Evolutionary conservation across 1,140 invertebrate genomes (phyloP).

Genomic region (Drosophila gunungcola): DNA sequence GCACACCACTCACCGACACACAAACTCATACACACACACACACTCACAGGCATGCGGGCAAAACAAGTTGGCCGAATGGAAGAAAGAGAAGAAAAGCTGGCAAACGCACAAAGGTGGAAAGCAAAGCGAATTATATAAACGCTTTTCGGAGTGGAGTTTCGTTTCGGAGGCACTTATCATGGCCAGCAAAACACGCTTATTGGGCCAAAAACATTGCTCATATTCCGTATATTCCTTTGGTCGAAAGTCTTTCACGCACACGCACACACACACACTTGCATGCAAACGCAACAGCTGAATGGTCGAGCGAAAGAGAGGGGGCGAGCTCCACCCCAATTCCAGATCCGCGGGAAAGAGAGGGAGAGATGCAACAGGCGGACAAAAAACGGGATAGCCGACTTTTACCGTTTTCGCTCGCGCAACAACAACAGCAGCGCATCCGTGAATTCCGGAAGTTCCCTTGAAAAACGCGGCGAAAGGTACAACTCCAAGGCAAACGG

Average conservation of each 20-base stretch:
- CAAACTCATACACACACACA: constrained; percentile 1
- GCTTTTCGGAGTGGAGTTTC: constrained; percentile 16
- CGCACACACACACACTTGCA: constrained; percentile 18
- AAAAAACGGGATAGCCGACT: constrained; percentile 10
- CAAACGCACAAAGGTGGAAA: constrained; percentile 39
- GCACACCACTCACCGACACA: constrained; percentile 8
- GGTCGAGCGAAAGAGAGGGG: constrained; percentile 28
- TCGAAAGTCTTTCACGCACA: constrained; percentile 32
- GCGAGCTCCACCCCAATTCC: constrained; percentile 65
- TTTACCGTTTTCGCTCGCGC: constrained; percentile 24
- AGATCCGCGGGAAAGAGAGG: constrained; percentile 37
- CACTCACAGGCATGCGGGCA: constrained; percentile 24
- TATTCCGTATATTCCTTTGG: constrained; percentile 3
- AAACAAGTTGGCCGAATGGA: constrained; percentile 52
- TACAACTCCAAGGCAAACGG: constrained; percentile 6
- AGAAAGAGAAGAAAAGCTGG: constrained; percentile 31
- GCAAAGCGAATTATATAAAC: constrained; percentile 52
- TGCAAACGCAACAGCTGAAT: constrained; percentile 68
- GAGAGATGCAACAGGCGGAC: constrained; percentile 39
- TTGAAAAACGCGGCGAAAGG: constrained; percentile 6
- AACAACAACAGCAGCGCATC: constrained; percentile 4
- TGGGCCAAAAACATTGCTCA: constrained; percentile 8
- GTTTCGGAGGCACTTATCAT: constrained; percentile 14
- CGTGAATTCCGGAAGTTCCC: constrained; percentile 23
- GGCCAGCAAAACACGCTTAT: constrained; percentile 13